Base-by-base conservation (phyloP, 2,888 invertebrate genomes). In the Pinctada fucata region DNA sequence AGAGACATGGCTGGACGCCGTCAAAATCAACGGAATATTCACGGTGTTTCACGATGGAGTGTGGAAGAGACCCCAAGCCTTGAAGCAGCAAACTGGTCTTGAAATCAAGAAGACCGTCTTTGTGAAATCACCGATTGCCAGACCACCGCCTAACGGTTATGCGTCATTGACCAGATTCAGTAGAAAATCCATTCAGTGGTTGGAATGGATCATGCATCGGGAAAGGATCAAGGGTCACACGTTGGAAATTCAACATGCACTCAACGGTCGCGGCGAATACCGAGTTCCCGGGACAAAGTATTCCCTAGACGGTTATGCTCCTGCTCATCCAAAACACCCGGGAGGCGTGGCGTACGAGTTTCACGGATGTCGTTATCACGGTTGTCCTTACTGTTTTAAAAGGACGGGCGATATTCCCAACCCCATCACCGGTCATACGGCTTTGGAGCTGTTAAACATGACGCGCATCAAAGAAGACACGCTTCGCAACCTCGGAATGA, bases 201-300 rank as follows among this genome's bases (percentile, higher is more conserved):
- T 72, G 10, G 64, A 72, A 58, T 72, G 52, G 63, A 10, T 51
- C n/a, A 72, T 63, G 72, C 31, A 63, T 8, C 72, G 58, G 5
- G n/a, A 31, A 3, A 31, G 72, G 3, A 45, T n/a, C 13, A 45
- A 10, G 47, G 72, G 63, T 3, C 72, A 72, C 8, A 13, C 10
- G 13, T 13, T 72, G 10, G n/a, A 58, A n/a, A 72, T 72, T 4
- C 10, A n/a, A 8, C 72, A 72, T 47, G 72, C 63, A 45, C 45
- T 72, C 31, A 31, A 31, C 45, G 47, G 50, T 31, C 31, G 31
- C 31, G 31, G 31, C 31, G 31, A 31, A 31, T 31, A 31, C 31
- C 31, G 31, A 31, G 69, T 69, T 48, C 69, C 69, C n/a, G 69
- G 16, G n/a, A 69, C 69, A n/a, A 48, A 31, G 2, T 69, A 69